phyloP scores from a whole-genome alignment of 2,888 invertebrate species.

The Chouioia cunea region DNA sequence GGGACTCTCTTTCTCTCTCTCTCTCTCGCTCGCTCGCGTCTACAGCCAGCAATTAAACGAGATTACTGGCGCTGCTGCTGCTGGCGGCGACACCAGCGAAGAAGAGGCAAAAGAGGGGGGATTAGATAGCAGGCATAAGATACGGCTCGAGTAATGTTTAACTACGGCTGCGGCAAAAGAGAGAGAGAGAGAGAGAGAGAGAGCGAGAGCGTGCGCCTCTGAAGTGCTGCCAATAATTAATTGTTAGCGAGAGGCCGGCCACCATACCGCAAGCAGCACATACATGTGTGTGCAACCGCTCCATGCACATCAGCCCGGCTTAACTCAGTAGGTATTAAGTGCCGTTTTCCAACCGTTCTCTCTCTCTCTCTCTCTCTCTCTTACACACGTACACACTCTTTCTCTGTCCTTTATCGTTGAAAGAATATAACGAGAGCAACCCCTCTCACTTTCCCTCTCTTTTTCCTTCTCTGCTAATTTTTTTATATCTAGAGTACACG shows the following conservation, averaged over 20 bases:
- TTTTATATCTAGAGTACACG: background rate
- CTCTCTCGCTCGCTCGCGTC: conserved; percentile 55
- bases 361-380: no score
- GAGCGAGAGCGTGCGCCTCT: conserved; percentile 51
- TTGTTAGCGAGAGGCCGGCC: conserved; percentile 57
- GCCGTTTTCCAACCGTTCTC: background rate
- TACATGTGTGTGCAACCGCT: background rate
- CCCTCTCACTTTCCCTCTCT: background rate
- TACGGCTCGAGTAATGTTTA: conserved; percentile 68
- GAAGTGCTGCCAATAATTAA: conserved; percentile 66
- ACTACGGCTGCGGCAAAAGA: conserved; percentile 57
- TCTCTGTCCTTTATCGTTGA: conserved; percentile 28
- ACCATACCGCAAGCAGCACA: background rate
- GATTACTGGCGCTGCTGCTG: conserved; percentile 65
- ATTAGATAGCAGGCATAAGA: conserved; percentile 68
- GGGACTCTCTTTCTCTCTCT: conserved; percentile 59
- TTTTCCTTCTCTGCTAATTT: background rate
- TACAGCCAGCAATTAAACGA: conserved; percentile 68
- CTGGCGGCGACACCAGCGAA: conserved; percentile 39
- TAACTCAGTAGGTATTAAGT: conserved; percentile 46
- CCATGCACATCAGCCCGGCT: conserved; percentile 10
- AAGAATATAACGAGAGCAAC: conserved; percentile 41
- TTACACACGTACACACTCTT: no score
- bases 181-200: conserved; percentile 35
- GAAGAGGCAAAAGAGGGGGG: conserved; percentile 53